Conservation (phyloP, 1,140 invertebrate genomes). For the Pectinophora gossypiella region DNA sequence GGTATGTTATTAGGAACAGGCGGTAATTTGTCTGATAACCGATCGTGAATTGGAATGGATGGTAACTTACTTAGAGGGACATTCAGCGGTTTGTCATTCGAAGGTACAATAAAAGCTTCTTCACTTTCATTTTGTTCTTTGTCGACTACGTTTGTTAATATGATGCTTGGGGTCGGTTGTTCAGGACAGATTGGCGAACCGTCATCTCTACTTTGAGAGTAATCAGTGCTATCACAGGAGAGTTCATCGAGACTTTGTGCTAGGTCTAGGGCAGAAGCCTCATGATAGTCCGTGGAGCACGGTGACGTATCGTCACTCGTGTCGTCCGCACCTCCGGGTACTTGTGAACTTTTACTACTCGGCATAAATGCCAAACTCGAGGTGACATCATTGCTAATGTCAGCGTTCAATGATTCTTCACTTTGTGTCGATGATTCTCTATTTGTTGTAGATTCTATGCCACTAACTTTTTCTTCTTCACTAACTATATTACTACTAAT, state of each 20-base stretch:
- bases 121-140: slow-evolving; percentile 25
- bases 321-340: slow-evolving; percentile 39
- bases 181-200: slow-evolving; percentile 37
- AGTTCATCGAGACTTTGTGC: slow-evolving; percentile 60
- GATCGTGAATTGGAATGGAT: slow-evolving; percentile 47
- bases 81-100: slow-evolving; percentile 26
- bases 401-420: slow-evolving; percentile 60
- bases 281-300: slow-evolving; percentile 65
- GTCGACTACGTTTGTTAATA: slow-evolving; percentile 6
- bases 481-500: slow-evolving; percentile 15
- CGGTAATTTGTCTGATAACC: slow-evolving; percentile 31
- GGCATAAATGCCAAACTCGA: slow-evolving; percentile 66
- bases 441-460: slow-evolving; percentile 28
- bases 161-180: slow-evolving; percentile 21
- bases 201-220: slow-evolving; percentile 65
- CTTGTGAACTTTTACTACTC: slow-evolving; percentile 57
- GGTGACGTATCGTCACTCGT: slow-evolving; percentile 66
- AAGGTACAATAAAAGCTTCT: slow-evolving; percentile 20
- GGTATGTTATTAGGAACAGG: slow-evolving; percentile 24
- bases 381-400: slow-evolving; percentile 62
- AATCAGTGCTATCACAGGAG: slow-evolving; percentile 57
- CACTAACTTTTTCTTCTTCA: slow-evolving; percentile 38
- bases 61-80: slow-evolving; percentile 45
- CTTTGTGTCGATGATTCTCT: slow-evolving; percentile 42
- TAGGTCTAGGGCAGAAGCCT: slow-evolving; percentile 64